Conservation (phyloP, 2,888 invertebrate genomes). For the Tenthredo mesomela region DNA sequence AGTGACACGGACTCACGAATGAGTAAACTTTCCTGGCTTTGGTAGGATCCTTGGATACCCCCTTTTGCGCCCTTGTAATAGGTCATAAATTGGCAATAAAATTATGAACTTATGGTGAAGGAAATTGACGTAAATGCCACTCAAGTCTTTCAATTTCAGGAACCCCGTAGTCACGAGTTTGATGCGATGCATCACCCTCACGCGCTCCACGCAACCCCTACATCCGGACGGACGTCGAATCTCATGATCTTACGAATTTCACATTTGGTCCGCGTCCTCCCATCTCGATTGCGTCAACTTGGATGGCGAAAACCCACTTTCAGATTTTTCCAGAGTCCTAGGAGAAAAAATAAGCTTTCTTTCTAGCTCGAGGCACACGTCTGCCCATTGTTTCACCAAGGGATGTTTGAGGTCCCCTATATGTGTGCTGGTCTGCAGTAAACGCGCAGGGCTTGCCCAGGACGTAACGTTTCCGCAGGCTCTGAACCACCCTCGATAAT, state of each 20-base stretch:
- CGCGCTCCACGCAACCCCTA: conserved; percentile 42
- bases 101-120: conserved; percentile 73
- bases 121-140: conserved; percentile 74
- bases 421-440: not conserved
- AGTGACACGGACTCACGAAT: conserved; percentile 38
- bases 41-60: not conserved
- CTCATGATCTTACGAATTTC: conserved; percentile 35
- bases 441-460: conserved; percentile 46
- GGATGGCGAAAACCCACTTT: not conserved
- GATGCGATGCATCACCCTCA: conserved; percentile 22
- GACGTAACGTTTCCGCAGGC: conserved; percentile 44
- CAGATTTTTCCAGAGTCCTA: not conserved
- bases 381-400: conserved; percentile 68
- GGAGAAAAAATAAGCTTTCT: conserved; percentile 14
- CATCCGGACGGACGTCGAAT: conserved; percentile 43
- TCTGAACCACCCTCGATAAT: conserved; percentile 70
- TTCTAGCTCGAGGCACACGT: not conserved
- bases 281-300: not conserved
- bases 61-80: conserved; percentile 64
- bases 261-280: not conserved
- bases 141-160: conserved; percentile 74
- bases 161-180: conserved; percentile 59
- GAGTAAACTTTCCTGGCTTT: not conserved
- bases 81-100: conserved; percentile 75
- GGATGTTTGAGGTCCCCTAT: conserved; percentile 62